Conservation (phyloP, 2,888 invertebrate genomes). For the Cantharis nigra region DNA sequence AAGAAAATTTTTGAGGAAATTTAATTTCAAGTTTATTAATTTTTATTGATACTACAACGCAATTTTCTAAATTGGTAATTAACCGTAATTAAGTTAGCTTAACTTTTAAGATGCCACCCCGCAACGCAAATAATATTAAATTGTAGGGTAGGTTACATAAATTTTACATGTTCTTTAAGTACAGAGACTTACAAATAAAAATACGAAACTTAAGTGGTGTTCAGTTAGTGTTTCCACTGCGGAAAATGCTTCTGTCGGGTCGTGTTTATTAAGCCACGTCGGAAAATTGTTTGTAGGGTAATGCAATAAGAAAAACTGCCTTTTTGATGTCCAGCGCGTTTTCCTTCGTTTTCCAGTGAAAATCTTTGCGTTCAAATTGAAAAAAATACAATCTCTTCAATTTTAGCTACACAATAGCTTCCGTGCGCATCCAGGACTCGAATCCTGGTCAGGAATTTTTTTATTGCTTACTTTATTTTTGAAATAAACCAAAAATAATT, state of each 20-base stretch:
- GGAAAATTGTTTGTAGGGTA: conserved; percentile 21
- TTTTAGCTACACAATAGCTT: not conserved
- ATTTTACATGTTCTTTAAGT: not conserved
- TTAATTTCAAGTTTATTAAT: not conserved
- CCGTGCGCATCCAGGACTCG: not conserved
- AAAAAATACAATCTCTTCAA: not conserved
- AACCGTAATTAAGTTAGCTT: not conserved
- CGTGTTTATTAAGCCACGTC: conserved; percentile 21
- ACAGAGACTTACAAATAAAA: conserved; percentile 5
- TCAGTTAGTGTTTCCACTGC: conserved; percentile 21
- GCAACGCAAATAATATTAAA: not conserved
- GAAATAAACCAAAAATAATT: not conserved
- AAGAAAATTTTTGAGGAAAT: not conserved
- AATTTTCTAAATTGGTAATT: not conserved
- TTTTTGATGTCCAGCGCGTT: conserved; percentile 8
- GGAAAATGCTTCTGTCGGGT: conserved; percentile 22
- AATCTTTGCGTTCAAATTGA: not conserved
- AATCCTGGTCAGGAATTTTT: not conserved
- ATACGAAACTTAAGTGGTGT: conserved; percentile 16
- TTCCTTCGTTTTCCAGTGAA: not conserved
- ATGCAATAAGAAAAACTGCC: conserved; percentile 25
- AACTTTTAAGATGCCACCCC: not conserved
- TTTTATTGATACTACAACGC: not conserved
- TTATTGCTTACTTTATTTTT: not conserved
- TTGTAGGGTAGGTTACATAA: not conserved